Base-by-base conservation (phyloP, 2,888 invertebrate species). In the Elysia crispata region DNA sequence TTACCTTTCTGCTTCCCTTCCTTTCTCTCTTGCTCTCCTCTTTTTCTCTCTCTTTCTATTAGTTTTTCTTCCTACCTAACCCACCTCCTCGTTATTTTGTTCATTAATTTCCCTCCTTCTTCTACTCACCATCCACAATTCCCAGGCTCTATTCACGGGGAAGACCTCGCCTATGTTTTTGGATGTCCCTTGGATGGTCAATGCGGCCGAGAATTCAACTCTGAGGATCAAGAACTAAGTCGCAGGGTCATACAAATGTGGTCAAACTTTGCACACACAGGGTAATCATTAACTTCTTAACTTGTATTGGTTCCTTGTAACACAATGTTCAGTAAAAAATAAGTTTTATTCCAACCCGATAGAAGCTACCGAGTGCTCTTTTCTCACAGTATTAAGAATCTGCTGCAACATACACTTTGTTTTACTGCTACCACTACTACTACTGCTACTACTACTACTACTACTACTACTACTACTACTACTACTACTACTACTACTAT, bases 111-210 rank as follows among this genome's bases (percentile, higher is more conserved):
- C 23, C 18, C 18, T 20, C 66, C 28, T 66, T 6, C 23, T 5
- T 20, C 6, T 5, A n/a, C 3, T 23, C 18, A 66, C 1, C 66
- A 20, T 18, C 1, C 25, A 20, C 18, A 18, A 28, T 13, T 18
- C n/a, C 23, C 76, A 86, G 86, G 86, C 28, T 85, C 87, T 8
- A 85, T 86, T 11, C 87, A 87, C 66, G 87, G 87, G 0, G 69
- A 80, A 13, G 87, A 87, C 73, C 79, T 87, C n/a, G 87, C 87
- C 70, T 87, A 87, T 73, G 64, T 86, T 23, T 87, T 87, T 69
- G 87, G 87, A 0, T 80, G 81, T 8, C 87, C 87, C 3, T 33
- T 87, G n/a, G 81, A 83, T 28, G 85, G 87, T 30, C 85, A 85
- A 23, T 70, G 77, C 0, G 28, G 73, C 5, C 79, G 82, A 67